Evolutionary conservation across 2,888 invertebrate genomes (phyloP).

Genomic region (Synanthedon myopaeformis): DNA sequence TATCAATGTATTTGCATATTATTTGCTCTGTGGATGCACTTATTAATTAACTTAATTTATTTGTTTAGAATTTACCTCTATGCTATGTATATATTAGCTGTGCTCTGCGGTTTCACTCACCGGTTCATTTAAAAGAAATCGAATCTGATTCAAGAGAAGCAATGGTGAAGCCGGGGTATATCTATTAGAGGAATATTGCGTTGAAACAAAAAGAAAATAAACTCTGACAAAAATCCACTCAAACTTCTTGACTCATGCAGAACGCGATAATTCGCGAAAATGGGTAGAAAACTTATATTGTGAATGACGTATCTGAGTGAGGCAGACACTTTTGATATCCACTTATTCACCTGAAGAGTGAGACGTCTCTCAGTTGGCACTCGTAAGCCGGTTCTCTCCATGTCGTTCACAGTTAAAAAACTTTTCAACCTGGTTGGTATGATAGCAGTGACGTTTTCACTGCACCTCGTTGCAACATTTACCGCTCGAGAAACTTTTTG

Average conservation of each 20-base stretch:
- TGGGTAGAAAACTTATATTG: conserved; percentile 42
- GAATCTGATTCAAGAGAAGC: no score
- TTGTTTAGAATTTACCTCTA: no score
- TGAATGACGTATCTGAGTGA: conserved; percentile 56
- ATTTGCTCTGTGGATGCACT: conserved; percentile 21
- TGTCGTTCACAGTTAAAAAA: conserved; percentile 42
- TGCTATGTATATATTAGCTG: no score
- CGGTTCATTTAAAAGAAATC: no score
- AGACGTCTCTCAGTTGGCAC: conserved; percentile 32
- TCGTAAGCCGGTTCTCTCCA: conserved; percentile 31
- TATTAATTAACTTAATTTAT: neutral
- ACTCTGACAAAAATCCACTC: conserved; percentile 24
- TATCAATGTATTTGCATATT: conserved; percentile 53
- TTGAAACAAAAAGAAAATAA: conserved; percentile 1
- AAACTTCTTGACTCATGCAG: conserved; percentile 19
- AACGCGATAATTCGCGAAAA: conserved; percentile 25
- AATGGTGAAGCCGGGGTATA: no score
- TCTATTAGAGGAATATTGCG: conserved; percentile 8
- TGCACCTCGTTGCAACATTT: neutral
- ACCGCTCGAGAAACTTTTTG: neutral
- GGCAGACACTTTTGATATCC: conserved; percentile 37
- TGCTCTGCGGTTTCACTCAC: no score
- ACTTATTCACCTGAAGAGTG: conserved; percentile 30
- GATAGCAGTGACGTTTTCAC: conserved; percentile 23
- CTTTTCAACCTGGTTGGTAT: conserved; percentile 38